Conservation (phyloP, 2,888 invertebrate genomes). For the Agonopterix subpropinquella region DNA sequence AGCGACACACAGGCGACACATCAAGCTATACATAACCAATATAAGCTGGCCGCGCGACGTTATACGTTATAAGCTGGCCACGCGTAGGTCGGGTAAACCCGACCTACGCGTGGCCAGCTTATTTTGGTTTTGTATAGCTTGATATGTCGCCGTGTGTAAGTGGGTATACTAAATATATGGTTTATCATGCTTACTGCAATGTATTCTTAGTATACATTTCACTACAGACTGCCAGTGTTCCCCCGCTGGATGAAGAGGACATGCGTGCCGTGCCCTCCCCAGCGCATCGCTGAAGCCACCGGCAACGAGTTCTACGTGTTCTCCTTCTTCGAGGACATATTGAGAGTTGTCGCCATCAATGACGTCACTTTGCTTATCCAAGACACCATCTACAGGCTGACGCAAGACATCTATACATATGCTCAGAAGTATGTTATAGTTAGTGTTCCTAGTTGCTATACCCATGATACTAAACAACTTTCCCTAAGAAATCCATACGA, state of each 20-base stretch:
- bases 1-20: too few species aligned
- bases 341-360: slow-evolving; percentile 81
- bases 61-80: too few species aligned
- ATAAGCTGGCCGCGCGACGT: too few species aligned
- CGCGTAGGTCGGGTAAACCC: too few species aligned
- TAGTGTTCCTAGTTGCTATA: background rate
- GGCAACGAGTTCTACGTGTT: slow-evolving; percentile 77
- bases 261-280: slow-evolving; percentile 83
- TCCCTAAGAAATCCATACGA: background rate
- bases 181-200: background rate
- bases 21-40: too few species aligned
- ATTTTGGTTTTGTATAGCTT: too few species aligned
- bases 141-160: too few species aligned
- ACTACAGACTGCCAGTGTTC: slow-evolving; percentile 80
- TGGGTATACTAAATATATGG: background rate
- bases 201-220: background rate
- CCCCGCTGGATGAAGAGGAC: slow-evolving; percentile 91
- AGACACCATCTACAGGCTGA: slow-evolving; percentile 78
- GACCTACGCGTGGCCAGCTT: too few species aligned
- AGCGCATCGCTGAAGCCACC: slow-evolving; percentile 72
- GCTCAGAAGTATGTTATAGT: slow-evolving; percentile 68
- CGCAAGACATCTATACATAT: slow-evolving; percentile 79
- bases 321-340: slow-evolving; percentile 87
- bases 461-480: background rate
- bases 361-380: slow-evolving; percentile 80